Evolutionary conservation across 1,140 invertebrate species (phyloP), one percentile per base, ranked within the genome.

Genomic region (Zaprionus lachaisei): DNA sequence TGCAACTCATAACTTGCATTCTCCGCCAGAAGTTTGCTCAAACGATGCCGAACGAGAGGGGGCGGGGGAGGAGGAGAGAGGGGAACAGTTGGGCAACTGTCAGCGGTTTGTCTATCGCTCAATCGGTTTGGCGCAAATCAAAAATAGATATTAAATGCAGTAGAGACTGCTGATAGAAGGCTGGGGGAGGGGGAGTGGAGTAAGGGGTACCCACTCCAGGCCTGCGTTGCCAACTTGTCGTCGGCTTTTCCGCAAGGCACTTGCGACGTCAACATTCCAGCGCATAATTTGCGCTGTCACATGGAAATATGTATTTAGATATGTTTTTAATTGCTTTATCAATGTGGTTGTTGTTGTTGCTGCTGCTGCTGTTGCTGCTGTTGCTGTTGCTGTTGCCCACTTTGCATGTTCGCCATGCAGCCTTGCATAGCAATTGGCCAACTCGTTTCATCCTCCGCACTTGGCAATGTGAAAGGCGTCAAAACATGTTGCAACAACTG

Each of bases 251-350:
- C 58, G 55, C 41, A 70, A 83, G 79, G 67, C 79, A 61, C 31
- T 60, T 61, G 55, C 31, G 28, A 24, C 55, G 67, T 22, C 84
- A 68, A 79, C 84, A 87, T 87, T 89, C 84, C 84, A 77, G 60
- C 68, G 84, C 84, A 87, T 87, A 89, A 81, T 81, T 76, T 84
- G 62, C 72, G 80, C 79, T 89, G 73, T 82, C 83, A 86, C 84
- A 81, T 89, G 74, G 70, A 86, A 86, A 82, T 89, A 58, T 67
- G 55, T 67, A 89, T 87, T 84, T 83, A 77, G 60, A 73, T 64
- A 82, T 78, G 71, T 83, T 82, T 84, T 87, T 87, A 87, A 87
- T 87, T 87, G 84, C 85, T 87, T 80, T 87, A 87, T 87, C 84
- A 87, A 74, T 76, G 60, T 61, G 49, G 61, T 78, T 75, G 77